phyloP scores from a whole-genome alignment of 2,888 invertebrate species.

The Melanargia galathea region DNA sequence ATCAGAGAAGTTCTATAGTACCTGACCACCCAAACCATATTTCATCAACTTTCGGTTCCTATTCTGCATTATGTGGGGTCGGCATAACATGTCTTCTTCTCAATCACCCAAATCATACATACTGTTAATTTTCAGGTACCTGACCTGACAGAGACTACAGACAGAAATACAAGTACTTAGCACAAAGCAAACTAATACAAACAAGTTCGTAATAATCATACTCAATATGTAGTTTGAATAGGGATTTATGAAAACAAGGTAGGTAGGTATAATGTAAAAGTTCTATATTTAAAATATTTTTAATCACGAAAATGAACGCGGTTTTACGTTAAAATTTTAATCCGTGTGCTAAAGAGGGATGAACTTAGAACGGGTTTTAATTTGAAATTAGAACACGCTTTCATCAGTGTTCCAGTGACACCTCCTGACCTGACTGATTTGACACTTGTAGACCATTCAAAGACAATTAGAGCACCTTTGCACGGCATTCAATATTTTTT shows the following conservation, averaged over 20 bases:
- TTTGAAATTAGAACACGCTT: constrained; percentile 51
- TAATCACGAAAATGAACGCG: neutral
- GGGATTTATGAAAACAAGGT: neutral
- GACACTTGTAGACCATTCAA: constrained; percentile 50
- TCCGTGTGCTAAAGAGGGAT: neutral
- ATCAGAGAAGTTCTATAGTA: too few relatives aligned
- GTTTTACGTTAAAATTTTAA: neutral
- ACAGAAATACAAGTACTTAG: too few relatives aligned
- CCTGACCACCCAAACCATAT: too few relatives aligned
- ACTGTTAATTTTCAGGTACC: too few relatives aligned
- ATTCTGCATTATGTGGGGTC: too few relatives aligned
- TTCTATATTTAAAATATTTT: neutral
- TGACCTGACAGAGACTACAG: too few relatives aligned
- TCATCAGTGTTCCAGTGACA: constrained; percentile 47
- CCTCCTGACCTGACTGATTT: too few relatives aligned
- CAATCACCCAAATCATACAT: too few relatives aligned
- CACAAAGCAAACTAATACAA: too few relatives aligned
- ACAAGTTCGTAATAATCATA: too few relatives aligned
- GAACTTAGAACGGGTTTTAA: constrained; percentile 36
- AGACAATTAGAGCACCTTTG: constrained; percentile 22
- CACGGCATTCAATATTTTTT: neutral
- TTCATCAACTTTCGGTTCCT: too few relatives aligned
- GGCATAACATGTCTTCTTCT: too few relatives aligned
- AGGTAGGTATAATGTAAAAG: neutral
- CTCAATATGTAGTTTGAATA: neutral